These are phyloP conservation scores for Bubalus kerabau DNA, from an alignment of 2,113 vertebrate genomes.

Conservation along the genomic window DNA sequence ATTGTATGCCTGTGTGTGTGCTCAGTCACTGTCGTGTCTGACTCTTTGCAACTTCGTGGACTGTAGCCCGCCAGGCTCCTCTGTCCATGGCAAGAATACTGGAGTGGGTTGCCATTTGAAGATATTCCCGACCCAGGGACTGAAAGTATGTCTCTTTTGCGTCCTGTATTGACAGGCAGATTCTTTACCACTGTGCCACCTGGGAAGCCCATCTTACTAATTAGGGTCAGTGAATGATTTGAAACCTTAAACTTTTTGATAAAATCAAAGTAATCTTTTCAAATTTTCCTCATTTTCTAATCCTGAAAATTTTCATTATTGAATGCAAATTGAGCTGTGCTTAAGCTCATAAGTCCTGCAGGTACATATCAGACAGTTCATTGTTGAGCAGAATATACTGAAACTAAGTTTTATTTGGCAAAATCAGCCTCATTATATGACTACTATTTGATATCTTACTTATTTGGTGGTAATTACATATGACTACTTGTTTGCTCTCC, in stretches of 20 bases:
- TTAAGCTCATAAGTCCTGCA: not conserved
- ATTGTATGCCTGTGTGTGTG: not conserved
- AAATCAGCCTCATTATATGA: not conserved
- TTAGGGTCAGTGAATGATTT: not conserved
- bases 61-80: not conserved
- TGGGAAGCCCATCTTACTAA: not conserved
- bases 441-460: not conserved
- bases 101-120: not conserved
- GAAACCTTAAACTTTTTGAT: not conserved
- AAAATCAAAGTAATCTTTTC: not conserved
- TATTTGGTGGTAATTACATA: not conserved
- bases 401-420: not conserved
- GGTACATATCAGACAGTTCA: not conserved
- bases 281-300: slow-evolving; percentile 6
- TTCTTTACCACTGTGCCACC: not conserved
- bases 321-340: not conserved
- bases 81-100: not conserved
- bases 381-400: not conserved
- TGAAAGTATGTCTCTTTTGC: not conserved
- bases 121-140: not conserved
- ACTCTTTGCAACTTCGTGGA: not conserved
- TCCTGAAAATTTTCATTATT: not conserved
- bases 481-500: accelerated
- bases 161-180: not conserved
- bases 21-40: not conserved